Base-by-base conservation (phyloP, 1,140 invertebrate genomes). In the Scaptomyza montana region DNA sequence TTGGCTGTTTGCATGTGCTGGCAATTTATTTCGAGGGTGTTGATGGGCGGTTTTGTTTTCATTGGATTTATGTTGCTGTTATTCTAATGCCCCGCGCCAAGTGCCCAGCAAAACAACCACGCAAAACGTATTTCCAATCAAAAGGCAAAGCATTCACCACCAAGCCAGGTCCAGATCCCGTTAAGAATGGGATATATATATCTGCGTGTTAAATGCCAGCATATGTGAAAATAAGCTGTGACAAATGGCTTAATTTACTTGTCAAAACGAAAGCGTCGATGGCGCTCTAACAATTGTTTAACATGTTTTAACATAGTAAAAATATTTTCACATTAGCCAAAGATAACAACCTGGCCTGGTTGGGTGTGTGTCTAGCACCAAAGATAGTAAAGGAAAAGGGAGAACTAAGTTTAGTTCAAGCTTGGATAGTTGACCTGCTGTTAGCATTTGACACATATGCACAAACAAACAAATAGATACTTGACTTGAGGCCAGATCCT, bases 171-270 rank as follows among this genome's bases (percentile, higher is more conserved):
- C 61, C 13, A 12, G 81, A 77, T 73, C 75, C 10, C 3, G 10
- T n/a, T n/a, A 12, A 12, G 12, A 4, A n/a, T 90, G 77, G 70
- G 71, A 78, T 74, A n/a, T n/a, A 36, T 13, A 12, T 89, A 78
- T 76, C 84, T 89, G 84, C 82, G 84, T 87, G 84, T 65, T 82
- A 90, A 91, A 91, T 91, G 81, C 75, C 81, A 91, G 80, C 90
- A 91, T 91, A 91, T 91, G 90, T 74, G 90, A 91, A 87, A 87
- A 90, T 91, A 91, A 91, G 90, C 90, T 84, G 80, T 90, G 90
- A 91, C 90, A 91, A 91, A 91, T 91, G 90, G 82, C 78, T 91
- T 91, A 91, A 91, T 91, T 91, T 91, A 90, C 76, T 90, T 90
- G 89, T 91, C 89, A 89, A 51, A 66, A 10, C 64, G 33, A 25